These are phyloP conservation scores for Ridgeia piscesae DNA, from an alignment of 1,140 invertebrate species.

Conservation along the genomic window DNA sequence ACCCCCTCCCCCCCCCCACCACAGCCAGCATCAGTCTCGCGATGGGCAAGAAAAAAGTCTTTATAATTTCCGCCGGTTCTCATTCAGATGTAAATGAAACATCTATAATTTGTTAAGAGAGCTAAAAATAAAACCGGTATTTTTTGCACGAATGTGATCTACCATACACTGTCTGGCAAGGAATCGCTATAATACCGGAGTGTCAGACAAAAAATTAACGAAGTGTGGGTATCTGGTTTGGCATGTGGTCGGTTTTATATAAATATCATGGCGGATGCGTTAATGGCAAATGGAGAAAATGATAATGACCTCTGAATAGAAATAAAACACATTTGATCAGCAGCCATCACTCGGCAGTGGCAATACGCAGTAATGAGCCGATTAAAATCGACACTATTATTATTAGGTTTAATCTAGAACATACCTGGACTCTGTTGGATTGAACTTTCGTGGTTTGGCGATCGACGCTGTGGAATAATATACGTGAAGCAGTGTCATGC, in stretches of 20 bases:
- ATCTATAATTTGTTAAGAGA: conserved; percentile 2
- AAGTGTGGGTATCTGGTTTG: not conserved
- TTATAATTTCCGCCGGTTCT: not conserved
- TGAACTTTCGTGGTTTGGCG: no score
- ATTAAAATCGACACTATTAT: not conserved
- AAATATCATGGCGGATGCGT: not conserved
- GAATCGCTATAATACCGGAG: not conserved
- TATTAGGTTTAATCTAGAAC: not conserved
- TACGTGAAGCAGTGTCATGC: not conserved
- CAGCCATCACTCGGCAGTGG: not conserved
- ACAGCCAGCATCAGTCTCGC: not conserved
- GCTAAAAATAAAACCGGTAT: not conserved
- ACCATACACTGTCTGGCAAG: not conserved
- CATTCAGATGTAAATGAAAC: not conserved
- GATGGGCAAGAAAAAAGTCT: not conserved
- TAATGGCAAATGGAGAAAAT: not conserved
- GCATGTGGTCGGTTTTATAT: not conserved
- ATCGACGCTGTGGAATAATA: not conserved
- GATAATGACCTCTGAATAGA: not conserved
- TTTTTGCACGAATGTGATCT: not conserved
- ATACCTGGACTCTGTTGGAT: not conserved
- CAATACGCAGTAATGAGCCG: not conserved
- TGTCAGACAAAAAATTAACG: not conserved
- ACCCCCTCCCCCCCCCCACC: not conserved
- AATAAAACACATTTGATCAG: not conserved